phyloP scores from a whole-genome alignment of 53 echinoderm and acorn worm species.

The Pentamera pediparva region DNA sequence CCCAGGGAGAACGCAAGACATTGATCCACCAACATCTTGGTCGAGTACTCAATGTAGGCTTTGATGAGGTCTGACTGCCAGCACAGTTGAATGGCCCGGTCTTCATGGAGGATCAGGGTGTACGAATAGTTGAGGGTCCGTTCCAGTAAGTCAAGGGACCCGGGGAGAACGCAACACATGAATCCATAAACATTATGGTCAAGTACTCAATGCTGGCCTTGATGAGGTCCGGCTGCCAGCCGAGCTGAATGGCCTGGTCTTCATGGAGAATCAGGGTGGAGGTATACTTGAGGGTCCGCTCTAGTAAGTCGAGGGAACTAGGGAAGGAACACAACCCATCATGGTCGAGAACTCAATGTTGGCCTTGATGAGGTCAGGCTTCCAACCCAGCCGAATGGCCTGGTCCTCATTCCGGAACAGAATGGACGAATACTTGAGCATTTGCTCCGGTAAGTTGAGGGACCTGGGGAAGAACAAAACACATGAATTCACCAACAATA shows the following conservation, averaged over 20 bases:
- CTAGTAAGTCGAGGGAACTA: conserved; percentile 35
- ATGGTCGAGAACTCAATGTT: conserved; percentile 53
- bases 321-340: background rate
- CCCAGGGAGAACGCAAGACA: too few species aligned
- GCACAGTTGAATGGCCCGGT: conserved; percentile 41
- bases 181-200: too few species aligned
- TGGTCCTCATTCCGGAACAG: conserved; percentile 37
- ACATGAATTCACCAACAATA: too few species aligned
- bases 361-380: conserved; percentile 41
- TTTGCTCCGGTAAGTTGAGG: background rate
- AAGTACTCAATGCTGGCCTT: conserved; percentile 45
- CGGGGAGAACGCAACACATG: too few species aligned
- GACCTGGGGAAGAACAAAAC: conserved; percentile 24
- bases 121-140: conserved; percentile 36
- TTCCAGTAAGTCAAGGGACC: conserved; percentile 28
- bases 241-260: conserved; percentile 39
- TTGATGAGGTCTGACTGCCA: conserved; percentile 56
- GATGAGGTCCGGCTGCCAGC: conserved; percentile 61
- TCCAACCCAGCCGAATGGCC: conserved; percentile 52
- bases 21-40: conserved; percentile 35
- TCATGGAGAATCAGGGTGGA: conserved; percentile 28
- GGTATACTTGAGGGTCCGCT: conserved; percentile 33
- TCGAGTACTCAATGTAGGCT: conserved; percentile 45
- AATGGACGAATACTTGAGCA: conserved; percentile 37
- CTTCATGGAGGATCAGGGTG: conserved; percentile 31